A percentile compares a stretch with the other conserved stretches of the same genome.
Conservation (phyloP, 1,140 invertebrate species). For the Calosoma granatense region DNA sequence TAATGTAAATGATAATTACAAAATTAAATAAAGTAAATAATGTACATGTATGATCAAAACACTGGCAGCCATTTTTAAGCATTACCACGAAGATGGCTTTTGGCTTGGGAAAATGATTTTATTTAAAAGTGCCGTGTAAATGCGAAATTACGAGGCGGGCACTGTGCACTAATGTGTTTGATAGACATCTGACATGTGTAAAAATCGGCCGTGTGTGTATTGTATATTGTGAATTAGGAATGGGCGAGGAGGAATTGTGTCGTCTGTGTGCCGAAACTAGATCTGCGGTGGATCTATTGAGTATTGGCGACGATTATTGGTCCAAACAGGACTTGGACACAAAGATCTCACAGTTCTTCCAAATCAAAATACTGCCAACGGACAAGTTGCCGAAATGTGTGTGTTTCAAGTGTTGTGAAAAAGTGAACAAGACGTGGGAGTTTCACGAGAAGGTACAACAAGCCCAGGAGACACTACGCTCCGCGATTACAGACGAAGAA, state of each 20-base stretch:
- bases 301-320: conserved; percentile 20
- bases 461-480: conserved; percentile 25
- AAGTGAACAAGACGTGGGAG: conserved; percentile 27
- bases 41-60: no score
- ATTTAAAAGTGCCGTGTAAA: background rate
- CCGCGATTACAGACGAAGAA: background rate
- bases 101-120: background rate
- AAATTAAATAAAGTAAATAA: no score
- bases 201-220: no score
- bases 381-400: conserved; percentile 26
- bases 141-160: no score
- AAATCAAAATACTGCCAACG: conserved; percentile 24
- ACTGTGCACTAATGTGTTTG: no score
- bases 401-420: conserved; percentile 27
- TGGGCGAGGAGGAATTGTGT: conserved; percentile 35
- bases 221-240: no score
- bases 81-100: background rate
- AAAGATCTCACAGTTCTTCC: conserved; percentile 27
- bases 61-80: background rate
- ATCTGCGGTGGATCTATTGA: conserved; percentile 18
- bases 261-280: conserved; percentile 42
- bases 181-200: no score
- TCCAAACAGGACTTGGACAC: conserved; percentile 16
- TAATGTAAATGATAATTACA: no score
- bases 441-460: conserved; percentile 28